Percentiles rank a stretch among this genome's conserved stretches.
phyloP scores from a whole-genome alignment of 2,888 invertebrate species.

The Leptodirus hochenwartii region DNA sequence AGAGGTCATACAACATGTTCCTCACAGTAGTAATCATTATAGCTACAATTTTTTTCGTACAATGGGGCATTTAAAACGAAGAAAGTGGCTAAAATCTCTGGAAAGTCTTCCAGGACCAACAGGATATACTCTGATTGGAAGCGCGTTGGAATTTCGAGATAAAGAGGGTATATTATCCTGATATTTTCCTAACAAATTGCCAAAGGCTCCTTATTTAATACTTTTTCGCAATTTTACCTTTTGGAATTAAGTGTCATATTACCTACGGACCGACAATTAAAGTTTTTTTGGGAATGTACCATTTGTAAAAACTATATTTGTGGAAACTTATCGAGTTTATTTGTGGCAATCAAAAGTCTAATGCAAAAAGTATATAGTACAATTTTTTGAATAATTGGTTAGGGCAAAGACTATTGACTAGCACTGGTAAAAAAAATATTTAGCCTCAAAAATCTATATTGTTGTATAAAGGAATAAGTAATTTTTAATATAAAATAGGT shows the following conservation, averaged over 20 bases:
- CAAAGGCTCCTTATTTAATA: too few species aligned
- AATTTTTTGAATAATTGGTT: slow-evolving; percentile 5
- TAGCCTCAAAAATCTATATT: neutral
- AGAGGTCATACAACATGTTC: too few species aligned
- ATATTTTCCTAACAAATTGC: neutral
- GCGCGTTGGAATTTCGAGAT: slow-evolving; percentile 4
- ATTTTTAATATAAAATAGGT: too few species aligned
- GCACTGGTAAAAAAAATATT: slow-evolving; percentile 3
- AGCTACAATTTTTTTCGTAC: too few species aligned
- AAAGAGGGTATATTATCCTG: slow-evolving; percentile 3
- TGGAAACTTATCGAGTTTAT: slow-evolving; percentile 6
- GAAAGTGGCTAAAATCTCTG: too few species aligned
- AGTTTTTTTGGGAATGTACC: neutral
- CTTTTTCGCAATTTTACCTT: too few species aligned
- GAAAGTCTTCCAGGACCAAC: slow-evolving; percentile 3
- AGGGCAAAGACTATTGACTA: slow-evolving; percentile 5
- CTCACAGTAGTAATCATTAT: too few species aligned
- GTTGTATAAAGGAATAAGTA: neutral
- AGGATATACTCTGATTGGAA: slow-evolving; percentile 1
- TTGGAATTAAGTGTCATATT: too few species aligned
- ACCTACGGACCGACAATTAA: slow-evolving; percentile 6
- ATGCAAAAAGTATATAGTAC: slow-evolving; percentile 5
- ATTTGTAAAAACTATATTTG: slow-evolving; percentile 4
- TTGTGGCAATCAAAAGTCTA: slow-evolving; percentile 1
- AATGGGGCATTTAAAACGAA: too few species aligned